These are phyloP conservation scores for Mylabris sibirica DNA, from an alignment of 2,888 invertebrate species.

Conservation along the genomic window DNA sequence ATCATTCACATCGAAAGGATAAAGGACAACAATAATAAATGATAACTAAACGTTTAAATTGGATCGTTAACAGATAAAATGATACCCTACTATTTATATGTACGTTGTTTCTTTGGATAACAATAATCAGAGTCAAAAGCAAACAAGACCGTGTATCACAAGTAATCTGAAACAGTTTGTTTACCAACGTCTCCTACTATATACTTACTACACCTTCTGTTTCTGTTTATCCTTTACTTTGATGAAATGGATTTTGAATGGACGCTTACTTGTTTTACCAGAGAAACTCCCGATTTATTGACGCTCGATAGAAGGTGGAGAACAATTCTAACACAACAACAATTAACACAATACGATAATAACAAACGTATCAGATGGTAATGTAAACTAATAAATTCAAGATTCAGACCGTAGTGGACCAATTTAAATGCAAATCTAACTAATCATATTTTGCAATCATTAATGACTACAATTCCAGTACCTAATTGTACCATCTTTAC, in stretches of 20 bases:
- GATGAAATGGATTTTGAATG: not conserved
- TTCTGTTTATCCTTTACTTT: not conserved
- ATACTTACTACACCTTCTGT: not conserved
- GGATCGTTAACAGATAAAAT: not conserved
- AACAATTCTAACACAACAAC: not conserved
- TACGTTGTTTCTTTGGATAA: conserved; percentile 9
- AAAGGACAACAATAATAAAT: not conserved
- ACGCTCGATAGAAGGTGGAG: no score
- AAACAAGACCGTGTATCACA: conserved; percentile 24
- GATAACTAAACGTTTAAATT: not conserved
- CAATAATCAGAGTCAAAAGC: conserved; percentile 25
- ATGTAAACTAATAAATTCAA: not conserved
- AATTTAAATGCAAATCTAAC: conserved; percentile 14
- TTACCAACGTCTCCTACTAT: conserved; percentile 19
- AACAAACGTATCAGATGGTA: not conserved
- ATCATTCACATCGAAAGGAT: not conserved
- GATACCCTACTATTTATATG: conserved; percentile 19
- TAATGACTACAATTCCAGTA: no score
- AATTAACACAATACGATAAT: not conserved
- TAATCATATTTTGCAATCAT: conserved; percentile 17
- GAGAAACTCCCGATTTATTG: not conserved
- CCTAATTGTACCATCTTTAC: no score
- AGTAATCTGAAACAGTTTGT: conserved; percentile 28
- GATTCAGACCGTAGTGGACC: not conserved
- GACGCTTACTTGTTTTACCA: not conserved